A percentile compares a stretch with the other conserved stretches of the same genome.
Conservation (phyloP, 64 coral and sea anemone genomes). For the Anthopleura sola region DNA sequence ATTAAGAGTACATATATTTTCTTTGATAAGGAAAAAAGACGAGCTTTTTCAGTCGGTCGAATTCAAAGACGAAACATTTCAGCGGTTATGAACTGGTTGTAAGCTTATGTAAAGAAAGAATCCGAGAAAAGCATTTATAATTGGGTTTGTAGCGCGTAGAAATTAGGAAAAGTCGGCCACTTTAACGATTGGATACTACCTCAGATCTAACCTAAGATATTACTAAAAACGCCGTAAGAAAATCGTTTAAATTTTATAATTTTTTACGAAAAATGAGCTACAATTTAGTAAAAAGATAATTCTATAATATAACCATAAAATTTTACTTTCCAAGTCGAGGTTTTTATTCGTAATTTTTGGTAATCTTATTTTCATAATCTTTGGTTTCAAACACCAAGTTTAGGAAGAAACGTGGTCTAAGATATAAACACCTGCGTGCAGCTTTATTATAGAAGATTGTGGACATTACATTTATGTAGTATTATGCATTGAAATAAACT, state of each 20-base stretch:
- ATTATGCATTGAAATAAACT: too few relatives aligned
- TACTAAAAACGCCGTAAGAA: neutral
- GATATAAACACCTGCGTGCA: too few relatives aligned
- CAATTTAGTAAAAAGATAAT: neutral
- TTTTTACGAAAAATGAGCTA: neutral
- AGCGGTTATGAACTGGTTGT: neutral
- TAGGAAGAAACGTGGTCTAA: too few relatives aligned
- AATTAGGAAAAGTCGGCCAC: neutral
- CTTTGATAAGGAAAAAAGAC: neutral
- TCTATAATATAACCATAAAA: too few relatives aligned
- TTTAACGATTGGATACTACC: neutral
- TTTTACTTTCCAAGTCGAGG: too few relatives aligned
- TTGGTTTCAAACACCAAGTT: too few relatives aligned
- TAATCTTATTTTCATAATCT: too few relatives aligned
- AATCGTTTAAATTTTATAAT: too few relatives aligned
- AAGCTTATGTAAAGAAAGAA: constrained; percentile 1
- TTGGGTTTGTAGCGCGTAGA: neutral
- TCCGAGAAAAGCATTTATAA: neutral
- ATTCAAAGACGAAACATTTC: neutral
- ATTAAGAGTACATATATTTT: neutral
- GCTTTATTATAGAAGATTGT: too few relatives aligned
- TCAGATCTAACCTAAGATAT: neutral
- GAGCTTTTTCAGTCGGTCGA: neutral
- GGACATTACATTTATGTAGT: too few relatives aligned
- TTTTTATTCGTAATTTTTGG: too few relatives aligned